Evolutionary conservation across 2,113 vertebrate species (phyloP), one percentile per base, ranked within the genome.

Genomic region (Psettodes erumei): DNA sequence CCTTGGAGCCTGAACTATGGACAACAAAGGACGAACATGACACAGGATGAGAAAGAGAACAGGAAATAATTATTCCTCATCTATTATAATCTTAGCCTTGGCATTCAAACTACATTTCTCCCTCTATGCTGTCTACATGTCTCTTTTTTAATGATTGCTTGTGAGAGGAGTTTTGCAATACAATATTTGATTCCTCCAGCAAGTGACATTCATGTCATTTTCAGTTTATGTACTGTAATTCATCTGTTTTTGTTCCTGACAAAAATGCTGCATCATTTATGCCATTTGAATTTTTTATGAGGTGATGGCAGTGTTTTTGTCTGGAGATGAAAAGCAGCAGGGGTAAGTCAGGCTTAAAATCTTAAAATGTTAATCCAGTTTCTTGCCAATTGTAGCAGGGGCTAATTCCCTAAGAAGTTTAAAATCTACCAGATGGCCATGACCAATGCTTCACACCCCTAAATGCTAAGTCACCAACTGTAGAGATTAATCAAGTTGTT

Each of bases 361-460:
- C 82, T 82, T 85, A 77, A 87, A 86, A 83, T 71, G 51, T 68
- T 86, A 88, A 92, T 91, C 82, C 85, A 73, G 61, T 87, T 85
- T 84, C 71, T 75, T 81, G 55, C 79, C 76, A 82, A 86, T 88
- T 84, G 82, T 87, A 45, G 77, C 64, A 25, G 63, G 60, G 27
- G 66, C 73, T 88, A 84, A 93, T 86, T 91, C 89, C 83, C 70
- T 87, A 83, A 90, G 89, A 78, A 81, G 77, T 84, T 87, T 88
- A 79, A 81, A 86, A 86, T 86, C 83, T 87, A 79, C 67, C 83
- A 89, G 74, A 83, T 88, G 75, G 83, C 90, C 84, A 64, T 90
- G 81, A 81, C 86, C 84, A 86, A 71, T 30, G 51, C 75, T 89
- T 84, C 73, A 76, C 81, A 61, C 69, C 42, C 19, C 50, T 35